Base-by-base conservation (phyloP, 2,113 vertebrate genomes). In the Salvelinus fontinalis region DNA sequence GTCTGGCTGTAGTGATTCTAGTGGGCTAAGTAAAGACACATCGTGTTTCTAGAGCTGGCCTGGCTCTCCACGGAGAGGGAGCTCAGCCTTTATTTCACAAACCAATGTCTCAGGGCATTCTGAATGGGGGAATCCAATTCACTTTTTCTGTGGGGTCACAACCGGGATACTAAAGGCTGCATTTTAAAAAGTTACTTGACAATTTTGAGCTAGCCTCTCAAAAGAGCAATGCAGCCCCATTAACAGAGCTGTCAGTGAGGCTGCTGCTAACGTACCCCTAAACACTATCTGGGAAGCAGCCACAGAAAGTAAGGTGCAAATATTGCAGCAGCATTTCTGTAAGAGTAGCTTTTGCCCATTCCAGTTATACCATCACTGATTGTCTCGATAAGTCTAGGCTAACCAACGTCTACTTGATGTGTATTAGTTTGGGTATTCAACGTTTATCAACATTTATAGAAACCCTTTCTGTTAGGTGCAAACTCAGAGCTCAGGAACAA, bases 111-210 rank as follows among this genome's bases (percentile, higher is more conserved):
- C 39, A 26, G 24, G 12, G 2, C 69, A 14, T 24, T 59, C 79
- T n/a, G 31, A 79, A 66, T 20, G 34, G 39, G 27, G 79, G 65
- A 71, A 73, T 67, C 44, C 29, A 70, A 68, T 59, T 51, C 24
- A 69, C 67, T 62, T 64, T 66, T 71, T 34, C 48, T 72, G 31
- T 29, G 6, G 67, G 74, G 44, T 67, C 26, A 67, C 69, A 71
- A 77, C 81, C 64, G 75, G 59, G 16, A 14, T 66, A 73, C 67
- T 44, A 67, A 79, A 74, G 76, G 74, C 75, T 74, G 83, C 79
- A 79, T 78, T 76, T 60, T 77, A 44, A 73, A 60, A 73, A 44
- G 82, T 78, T 70, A 80, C 54, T 67, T 29, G 67, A 70, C 27
- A 67, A 74, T 70, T 75, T 27, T 0, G 1, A 71, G 78, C 13